A percentile compares a stretch with the other conserved stretches of the same genome.
Conservation (phyloP, 2,888 invertebrate species). For the Ophion costatus region DNA sequence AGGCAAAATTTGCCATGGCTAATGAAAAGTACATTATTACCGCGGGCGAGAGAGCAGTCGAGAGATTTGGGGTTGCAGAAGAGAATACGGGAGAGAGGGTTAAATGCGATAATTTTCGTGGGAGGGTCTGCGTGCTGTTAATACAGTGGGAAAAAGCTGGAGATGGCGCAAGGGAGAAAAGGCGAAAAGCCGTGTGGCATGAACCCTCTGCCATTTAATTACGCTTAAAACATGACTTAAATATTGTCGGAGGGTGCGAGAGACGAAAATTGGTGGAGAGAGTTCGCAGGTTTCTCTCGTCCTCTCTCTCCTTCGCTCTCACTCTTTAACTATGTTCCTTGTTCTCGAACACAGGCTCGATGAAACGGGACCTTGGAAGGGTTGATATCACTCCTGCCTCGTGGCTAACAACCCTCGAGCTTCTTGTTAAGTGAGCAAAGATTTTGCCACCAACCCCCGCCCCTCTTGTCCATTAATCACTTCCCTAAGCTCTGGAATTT, state of each 20-base stretch:
- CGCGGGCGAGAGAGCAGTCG: constrained; percentile 57
- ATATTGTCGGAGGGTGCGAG: constrained; percentile 81
- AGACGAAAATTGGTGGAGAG: constrained; percentile 74
- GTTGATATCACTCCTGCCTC: constrained; percentile 54
- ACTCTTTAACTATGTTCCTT: neutral
- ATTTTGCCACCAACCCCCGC: constrained; percentile 45
- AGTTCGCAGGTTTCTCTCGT: constrained; percentile 58
- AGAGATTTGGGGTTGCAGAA: constrained; percentile 63
- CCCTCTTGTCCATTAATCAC: constrained; percentile 53
- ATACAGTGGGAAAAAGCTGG: constrained; percentile 33
- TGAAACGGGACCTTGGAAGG: constrained; percentile 60
- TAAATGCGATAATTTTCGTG: constrained; percentile 82
- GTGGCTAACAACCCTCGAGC: constrained; percentile 56
- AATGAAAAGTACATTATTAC: constrained; percentile 82
- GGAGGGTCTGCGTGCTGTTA: constrained; percentile 73
- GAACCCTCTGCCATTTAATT: constrained; percentile 82
- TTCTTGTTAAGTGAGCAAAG: constrained; percentile 64
- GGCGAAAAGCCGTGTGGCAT: constrained; percentile 70
- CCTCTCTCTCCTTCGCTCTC: constrained; percentile 62
- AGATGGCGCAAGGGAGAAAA: constrained; percentile 35
- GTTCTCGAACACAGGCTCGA: constrained; percentile 35
- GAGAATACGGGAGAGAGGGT: constrained; percentile 71
- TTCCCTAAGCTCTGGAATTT: constrained; percentile 55
- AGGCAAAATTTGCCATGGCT: constrained; percentile 73
- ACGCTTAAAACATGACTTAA: constrained; percentile 83